Evolutionary conservation across 2,888 invertebrate species (phyloP).

Genomic region (Timema cristinae): DNA sequence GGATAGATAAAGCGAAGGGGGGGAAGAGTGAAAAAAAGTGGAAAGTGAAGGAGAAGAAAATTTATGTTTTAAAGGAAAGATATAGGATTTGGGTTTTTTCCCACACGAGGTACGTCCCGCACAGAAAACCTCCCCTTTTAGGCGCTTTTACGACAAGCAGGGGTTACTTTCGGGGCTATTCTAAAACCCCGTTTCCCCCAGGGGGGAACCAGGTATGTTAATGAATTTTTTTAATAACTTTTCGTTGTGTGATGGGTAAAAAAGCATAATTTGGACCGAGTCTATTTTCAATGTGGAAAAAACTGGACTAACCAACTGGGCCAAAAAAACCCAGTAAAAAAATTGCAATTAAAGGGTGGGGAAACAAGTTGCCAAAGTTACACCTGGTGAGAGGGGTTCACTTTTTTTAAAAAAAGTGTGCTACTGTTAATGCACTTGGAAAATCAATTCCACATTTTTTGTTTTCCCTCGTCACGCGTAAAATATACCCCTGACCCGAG

Average conservation of each 20-base stretch:
- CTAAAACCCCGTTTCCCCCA: no score
- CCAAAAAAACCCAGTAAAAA: background rate
- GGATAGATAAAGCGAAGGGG: no score
- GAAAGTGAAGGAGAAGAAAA: no score
- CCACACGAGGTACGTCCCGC: no score
- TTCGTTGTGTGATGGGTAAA: background rate
- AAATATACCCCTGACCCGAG: background rate
- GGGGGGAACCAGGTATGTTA: no score
- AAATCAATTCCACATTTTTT: background rate
- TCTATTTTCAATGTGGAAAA: background rate
- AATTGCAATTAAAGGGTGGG: background rate
- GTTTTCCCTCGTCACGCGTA: background rate
- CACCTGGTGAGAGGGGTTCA: background rate
- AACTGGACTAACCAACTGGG: background rate
- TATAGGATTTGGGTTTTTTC: no score
- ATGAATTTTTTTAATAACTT: background rate
- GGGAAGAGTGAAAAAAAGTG: no score
- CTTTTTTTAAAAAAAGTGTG: background rate
- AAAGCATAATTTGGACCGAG: background rate
- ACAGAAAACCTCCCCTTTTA: no score
- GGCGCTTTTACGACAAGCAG: no score
- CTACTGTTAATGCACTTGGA: background rate
- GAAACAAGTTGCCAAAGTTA: constrained; percentile 8
- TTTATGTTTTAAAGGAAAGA: no score
- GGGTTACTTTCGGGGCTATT: no score